phyloP scores from a whole-genome alignment of 2,797 vertebrate genomes.

The Choloepus didactylus region DNA sequence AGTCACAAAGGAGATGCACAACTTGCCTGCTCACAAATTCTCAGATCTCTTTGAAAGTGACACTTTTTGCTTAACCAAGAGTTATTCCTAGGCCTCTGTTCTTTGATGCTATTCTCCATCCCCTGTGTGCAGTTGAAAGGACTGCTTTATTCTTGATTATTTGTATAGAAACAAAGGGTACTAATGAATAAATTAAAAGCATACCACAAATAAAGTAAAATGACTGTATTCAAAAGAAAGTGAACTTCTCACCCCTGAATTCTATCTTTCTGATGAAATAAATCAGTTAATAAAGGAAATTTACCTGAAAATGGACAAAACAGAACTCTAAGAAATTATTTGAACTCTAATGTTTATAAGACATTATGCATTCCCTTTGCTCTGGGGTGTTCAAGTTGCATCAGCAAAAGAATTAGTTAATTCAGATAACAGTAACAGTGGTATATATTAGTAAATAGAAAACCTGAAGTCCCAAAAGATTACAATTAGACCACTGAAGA shows the following conservation, averaged over 20 bases:
- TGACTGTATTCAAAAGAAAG: conserved; percentile 47
- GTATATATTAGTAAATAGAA: conserved; percentile 64
- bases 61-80: conserved; percentile 15
- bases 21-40: background rate
- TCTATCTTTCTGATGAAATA: background rate
- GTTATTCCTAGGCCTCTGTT: background rate
- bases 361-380: background rate
- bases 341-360: conserved; percentile 25
- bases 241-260: background rate
- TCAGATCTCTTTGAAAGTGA: conserved; percentile 11
- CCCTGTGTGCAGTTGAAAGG: background rate
- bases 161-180: conserved; percentile 51
- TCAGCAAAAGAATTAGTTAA: conserved; percentile 76
- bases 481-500: background rate
- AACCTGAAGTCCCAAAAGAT: conserved; percentile 56
- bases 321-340: conserved; percentile 34
- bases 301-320: conserved; percentile 1
- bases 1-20: background rate
- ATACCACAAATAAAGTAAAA: conserved; percentile 50
- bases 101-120: background rate
- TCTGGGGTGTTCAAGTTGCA: background rate
- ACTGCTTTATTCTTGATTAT: conserved; percentile 49
- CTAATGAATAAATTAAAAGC: conserved; percentile 51
- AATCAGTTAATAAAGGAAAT: conserved; percentile 50
- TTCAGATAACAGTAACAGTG: conserved; percentile 64